Evolutionary conservation across 2,113 vertebrate species (phyloP).

Genomic region (Centropristis striata): DNA sequence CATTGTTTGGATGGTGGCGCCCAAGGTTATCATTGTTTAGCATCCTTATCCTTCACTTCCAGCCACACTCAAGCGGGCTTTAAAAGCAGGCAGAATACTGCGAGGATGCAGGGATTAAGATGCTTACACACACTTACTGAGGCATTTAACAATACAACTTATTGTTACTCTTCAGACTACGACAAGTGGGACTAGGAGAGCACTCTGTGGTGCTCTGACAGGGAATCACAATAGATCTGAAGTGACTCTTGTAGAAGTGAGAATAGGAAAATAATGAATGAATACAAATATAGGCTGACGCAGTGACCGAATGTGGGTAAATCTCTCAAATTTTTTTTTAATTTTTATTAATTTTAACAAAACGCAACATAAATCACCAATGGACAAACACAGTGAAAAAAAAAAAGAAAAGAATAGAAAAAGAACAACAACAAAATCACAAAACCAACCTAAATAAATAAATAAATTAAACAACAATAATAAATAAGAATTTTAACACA

Average conservation of each 20-base stretch:
- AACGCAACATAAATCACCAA: too few species aligned
- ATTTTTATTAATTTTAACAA: too few species aligned
- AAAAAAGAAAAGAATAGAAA: too few species aligned
- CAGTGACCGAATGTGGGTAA: neutral
- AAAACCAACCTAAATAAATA: too few species aligned
- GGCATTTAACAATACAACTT: constrained; percentile 22
- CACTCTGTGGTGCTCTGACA: constrained; percentile 21
- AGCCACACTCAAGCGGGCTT: constrained; percentile 21
- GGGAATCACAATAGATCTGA: constrained; percentile 16
- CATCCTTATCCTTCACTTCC: constrained; percentile 44
- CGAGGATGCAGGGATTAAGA: constrained; percentile 41
- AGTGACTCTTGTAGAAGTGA: constrained; percentile 33
- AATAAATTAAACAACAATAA: too few species aligned
- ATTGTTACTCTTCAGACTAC: constrained; percentile 18
- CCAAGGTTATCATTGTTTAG: constrained; percentile 51
- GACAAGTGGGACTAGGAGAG: constrained; percentile 43
- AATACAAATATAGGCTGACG: constrained; percentile 12
- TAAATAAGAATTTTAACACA: too few species aligned
- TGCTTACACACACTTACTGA: constrained; percentile 41
- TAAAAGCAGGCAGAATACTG: constrained; percentile 5
- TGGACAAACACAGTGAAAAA: too few species aligned
- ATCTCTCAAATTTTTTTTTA: neutral
- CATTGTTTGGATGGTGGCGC: constrained; percentile 8
- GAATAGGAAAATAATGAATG: constrained; percentile 32
- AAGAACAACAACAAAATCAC: too few species aligned